phyloP scores from a whole-genome alignment of 2,888 invertebrate genomes.

The Eupithecia tripunctaria region DNA sequence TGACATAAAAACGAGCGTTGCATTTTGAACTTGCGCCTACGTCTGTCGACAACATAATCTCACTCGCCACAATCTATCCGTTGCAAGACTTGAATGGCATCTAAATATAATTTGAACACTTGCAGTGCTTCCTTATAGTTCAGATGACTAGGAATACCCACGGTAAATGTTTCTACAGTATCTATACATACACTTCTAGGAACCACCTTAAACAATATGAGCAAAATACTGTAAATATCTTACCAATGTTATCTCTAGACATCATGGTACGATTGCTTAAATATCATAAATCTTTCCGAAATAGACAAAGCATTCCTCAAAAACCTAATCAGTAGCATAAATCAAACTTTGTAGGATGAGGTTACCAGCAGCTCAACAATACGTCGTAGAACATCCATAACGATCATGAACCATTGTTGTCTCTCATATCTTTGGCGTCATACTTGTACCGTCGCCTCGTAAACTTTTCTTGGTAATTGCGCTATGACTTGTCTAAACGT shows the following conservation, averaged over 20 bases:
- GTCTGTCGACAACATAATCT: conserved; percentile 45
- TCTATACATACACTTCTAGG: not conserved
- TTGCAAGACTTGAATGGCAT: conserved; percentile 30
- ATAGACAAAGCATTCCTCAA: conserved; percentile 35
- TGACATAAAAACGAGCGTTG: conserved; percentile 37
- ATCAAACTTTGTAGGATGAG: conserved; percentile 49
- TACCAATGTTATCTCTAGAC: not conserved
- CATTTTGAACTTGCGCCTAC: conserved; percentile 35
- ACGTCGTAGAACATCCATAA: conserved; percentile 58
- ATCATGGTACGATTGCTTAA: not conserved
- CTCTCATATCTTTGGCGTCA: conserved; percentile 50
- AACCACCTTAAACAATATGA: not conserved
- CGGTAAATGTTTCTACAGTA: not conserved
- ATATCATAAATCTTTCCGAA: not conserved
- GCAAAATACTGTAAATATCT: not conserved
- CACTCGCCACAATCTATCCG: conserved; percentile 40
- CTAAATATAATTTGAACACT: conserved; percentile 35
- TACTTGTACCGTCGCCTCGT: conserved; percentile 47
- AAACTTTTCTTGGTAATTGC: conserved; percentile 50
- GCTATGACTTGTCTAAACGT: conserved; percentile 44
- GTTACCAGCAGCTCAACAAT: conserved; percentile 57
- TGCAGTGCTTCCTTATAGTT: conserved; percentile 29
- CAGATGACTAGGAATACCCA: not conserved
- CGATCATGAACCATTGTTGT: conserved; percentile 61
- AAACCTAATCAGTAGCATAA: conserved; percentile 52